Evolutionary conservation across 2,888 invertebrate genomes (phyloP).

Genomic region (Hipparchia sbordonii): DNA sequence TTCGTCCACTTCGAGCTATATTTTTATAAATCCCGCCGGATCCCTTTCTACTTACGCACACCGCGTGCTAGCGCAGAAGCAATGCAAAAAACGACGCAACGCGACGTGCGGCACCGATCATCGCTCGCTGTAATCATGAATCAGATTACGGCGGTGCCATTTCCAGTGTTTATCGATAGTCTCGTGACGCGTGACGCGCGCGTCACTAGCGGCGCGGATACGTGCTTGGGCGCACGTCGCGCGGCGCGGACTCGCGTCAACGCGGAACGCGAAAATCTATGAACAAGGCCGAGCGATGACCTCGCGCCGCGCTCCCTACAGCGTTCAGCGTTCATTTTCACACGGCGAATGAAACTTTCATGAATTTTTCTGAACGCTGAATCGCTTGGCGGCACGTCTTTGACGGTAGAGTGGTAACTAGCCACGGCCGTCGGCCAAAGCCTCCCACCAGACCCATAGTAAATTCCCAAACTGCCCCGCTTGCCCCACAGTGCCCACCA

Average conservation of each 20-base stretch:
- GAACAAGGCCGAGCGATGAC: conserved; percentile 76
- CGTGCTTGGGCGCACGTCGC: conserved; percentile 71
- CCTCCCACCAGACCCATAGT: no score
- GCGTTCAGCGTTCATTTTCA: no score
- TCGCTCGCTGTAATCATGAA: not conserved
- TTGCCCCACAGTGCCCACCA: no score
- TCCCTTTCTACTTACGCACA: no score
- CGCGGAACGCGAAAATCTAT: conserved; percentile 62
- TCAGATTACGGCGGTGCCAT: not conserved
- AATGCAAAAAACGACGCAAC: no score
- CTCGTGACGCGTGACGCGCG: conserved; percentile 28
- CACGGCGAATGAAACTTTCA: not conserved
- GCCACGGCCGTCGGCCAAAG: no score
- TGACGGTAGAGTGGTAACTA: no score
- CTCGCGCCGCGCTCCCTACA: conserved; percentile 45
- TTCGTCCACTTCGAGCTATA: no score
- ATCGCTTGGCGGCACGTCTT: no score
- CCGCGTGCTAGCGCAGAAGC: no score
- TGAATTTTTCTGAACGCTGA: not conserved
- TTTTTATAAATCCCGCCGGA: no score
- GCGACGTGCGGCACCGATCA: not conserved
- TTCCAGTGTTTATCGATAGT: conserved; percentile 16
- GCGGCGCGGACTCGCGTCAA: conserved; percentile 54
- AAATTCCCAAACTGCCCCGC: no score
- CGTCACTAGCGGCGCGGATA: conserved; percentile 63